Conservation (phyloP, 64 coral and sea anemone species). For the Montipora foliosa region DNA sequence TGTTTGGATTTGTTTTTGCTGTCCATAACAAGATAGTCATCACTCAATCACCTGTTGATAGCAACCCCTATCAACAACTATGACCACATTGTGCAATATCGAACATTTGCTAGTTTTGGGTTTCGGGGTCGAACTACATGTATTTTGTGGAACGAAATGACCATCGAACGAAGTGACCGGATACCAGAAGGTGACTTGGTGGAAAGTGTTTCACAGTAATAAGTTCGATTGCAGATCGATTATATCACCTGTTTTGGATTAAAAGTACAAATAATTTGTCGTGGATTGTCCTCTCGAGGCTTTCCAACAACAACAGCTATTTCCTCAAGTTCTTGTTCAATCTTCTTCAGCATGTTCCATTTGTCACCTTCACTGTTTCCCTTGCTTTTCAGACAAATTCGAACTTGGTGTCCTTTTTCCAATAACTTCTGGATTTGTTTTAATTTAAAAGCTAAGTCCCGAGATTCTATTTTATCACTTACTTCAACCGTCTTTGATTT, state of each 20-base stretch:
- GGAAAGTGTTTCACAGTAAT: no score
- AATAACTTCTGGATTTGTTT: conserved; percentile 9
- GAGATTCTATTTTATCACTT: conserved; percentile 19
- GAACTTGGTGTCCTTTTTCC: conserved; percentile 39
- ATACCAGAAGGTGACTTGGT: no score
- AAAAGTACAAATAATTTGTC: background rate
- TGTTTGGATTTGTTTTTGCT: no score
- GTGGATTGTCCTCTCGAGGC: background rate
- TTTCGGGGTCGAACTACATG: no score
- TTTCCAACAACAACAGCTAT: background rate
- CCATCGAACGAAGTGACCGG: no score
- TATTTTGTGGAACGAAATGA: no score
- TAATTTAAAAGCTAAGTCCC: conserved; percentile 21
- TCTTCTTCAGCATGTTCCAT: background rate
- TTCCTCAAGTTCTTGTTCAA: conserved; percentile 26
- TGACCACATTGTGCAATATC: no score
- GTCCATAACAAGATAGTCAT: no score
- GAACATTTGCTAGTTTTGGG: no score
- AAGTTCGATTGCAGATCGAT: no score
- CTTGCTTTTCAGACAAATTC: conserved; percentile 20
- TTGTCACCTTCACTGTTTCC: background rate
- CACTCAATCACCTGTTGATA: no score
- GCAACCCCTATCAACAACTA: no score
- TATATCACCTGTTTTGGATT: background rate
- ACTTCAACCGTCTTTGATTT: conserved; percentile 22